Conservation (phyloP, 2,113 vertebrate species). For the Camelus dromedarius region DNA sequence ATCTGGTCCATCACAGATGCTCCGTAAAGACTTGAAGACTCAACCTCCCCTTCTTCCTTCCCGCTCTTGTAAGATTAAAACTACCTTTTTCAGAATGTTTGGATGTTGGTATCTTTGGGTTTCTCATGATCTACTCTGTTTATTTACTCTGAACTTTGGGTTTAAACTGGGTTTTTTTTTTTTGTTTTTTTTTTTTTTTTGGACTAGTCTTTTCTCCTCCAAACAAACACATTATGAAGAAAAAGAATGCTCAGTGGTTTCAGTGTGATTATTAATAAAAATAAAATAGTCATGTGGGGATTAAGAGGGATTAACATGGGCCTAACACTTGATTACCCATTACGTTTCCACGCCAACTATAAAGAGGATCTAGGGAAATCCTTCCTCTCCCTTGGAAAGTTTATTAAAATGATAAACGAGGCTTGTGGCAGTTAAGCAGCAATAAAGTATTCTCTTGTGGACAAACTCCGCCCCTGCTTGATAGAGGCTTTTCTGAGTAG, state of each 20-base stretch:
- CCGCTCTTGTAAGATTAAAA: neutral
- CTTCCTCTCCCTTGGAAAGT: constrained; percentile 24
- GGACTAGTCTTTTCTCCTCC: neutral
- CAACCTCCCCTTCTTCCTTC: rapidly evolving
- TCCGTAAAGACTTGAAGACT: neutral
- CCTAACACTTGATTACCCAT: constrained; percentile 32
- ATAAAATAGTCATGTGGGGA: neutral
- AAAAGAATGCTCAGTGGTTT: neutral
- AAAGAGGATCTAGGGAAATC: constrained; percentile 38
- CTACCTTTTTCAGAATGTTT: neutral
- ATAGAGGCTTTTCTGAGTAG: neutral
- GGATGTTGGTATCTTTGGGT: neutral
- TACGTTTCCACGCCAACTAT: neutral
- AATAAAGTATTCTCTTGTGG: neutral
- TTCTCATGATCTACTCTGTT: neutral
- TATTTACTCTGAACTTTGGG: neutral
- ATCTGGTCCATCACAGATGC: neutral
- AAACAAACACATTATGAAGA: neutral
- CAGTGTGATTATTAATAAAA: constrained; percentile 55
- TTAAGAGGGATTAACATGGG: neutral
- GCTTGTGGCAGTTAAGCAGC: constrained; percentile 40
- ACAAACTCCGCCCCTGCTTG: neutral
- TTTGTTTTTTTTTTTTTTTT: neutral
- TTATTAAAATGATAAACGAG: constrained; percentile 76
- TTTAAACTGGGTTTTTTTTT: neutral